A percentile compares a stretch with the other conserved stretches of the same genome.
Evolutionary conservation across 2,113 vertebrate species (phyloP).

Genomic region (Candoia aspera): DNA sequence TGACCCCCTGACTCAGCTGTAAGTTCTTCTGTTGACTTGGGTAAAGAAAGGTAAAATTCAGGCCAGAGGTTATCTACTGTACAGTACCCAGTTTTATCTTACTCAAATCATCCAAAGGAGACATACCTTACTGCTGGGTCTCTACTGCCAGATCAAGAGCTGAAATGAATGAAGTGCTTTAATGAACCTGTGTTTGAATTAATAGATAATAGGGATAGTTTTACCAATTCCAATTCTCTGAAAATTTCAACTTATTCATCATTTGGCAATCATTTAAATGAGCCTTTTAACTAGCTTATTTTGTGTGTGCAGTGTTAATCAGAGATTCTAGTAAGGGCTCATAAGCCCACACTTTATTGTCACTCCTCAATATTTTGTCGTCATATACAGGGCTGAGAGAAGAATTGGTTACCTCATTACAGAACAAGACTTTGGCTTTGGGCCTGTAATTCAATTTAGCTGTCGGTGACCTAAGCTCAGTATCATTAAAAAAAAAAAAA

Average conservation of each 20-base stretch:
- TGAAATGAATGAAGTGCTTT: background rate
- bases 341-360: background rate
- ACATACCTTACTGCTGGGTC: background rate
- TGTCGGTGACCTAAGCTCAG: background rate
- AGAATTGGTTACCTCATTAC: background rate
- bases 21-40: background rate
- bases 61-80: background rate
- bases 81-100: background rate
- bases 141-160: background rate
- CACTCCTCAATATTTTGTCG: background rate
- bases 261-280: background rate
- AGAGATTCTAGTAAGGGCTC: background rate
- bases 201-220: background rate
- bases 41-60: background rate
- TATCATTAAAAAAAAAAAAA: background rate
- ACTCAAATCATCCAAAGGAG: background rate
- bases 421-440: background rate
- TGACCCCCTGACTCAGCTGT: background rate
- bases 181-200: background rate
- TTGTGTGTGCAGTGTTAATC: background rate
- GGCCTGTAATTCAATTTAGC: background rate
- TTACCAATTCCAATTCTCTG: background rate
- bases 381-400: background rate
- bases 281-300: background rate
- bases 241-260: background rate